phyloP scores from a whole-genome alignment of 2,888 invertebrate genomes.

The Thereva unica region DNA sequence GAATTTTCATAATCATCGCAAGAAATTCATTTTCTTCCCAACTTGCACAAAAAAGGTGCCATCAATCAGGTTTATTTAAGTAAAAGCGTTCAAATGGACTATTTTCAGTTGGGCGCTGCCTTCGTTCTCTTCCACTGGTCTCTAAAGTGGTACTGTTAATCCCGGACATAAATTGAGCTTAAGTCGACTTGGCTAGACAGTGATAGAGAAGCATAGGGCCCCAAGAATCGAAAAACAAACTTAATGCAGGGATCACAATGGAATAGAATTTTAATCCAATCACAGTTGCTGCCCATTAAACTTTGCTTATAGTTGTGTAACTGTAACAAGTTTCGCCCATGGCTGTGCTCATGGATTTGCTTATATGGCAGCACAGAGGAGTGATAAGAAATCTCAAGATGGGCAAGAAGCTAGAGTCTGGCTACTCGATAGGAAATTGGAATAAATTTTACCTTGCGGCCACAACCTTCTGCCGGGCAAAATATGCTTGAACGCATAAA shows the following conservation, averaged over 20 bases:
- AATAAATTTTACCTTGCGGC: conserved; percentile 17
- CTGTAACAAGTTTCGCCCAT: conserved; percentile 2
- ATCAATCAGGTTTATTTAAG: no score
- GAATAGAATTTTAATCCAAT: conserved; percentile 28
- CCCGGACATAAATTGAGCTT: no score
- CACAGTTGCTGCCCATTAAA: conserved; percentile 4
- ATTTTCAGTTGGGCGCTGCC: no score
- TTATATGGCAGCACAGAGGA: conserved; percentile 13
- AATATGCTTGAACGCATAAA: conserved; percentile 23
- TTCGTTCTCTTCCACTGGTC: no score
- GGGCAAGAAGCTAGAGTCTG: neutral
- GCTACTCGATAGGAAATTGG: conserved; percentile 2
- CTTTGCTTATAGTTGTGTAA: conserved; percentile 6
- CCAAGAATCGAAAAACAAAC: no score
- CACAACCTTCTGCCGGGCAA: neutral
- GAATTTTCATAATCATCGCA: no score
- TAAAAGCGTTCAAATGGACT: no score
- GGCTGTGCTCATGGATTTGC: conserved; percentile 9
- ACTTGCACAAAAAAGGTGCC: no score
- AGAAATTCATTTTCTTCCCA: no score
- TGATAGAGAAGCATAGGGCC: no score
- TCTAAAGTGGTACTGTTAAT: no score
- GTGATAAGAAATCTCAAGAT: conserved; percentile 10
- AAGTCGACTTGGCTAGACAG: no score
- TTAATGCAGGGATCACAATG: neutral